Base-by-base conservation (phyloP, 2,888 invertebrate genomes). In the Suillia variegata region DNA sequence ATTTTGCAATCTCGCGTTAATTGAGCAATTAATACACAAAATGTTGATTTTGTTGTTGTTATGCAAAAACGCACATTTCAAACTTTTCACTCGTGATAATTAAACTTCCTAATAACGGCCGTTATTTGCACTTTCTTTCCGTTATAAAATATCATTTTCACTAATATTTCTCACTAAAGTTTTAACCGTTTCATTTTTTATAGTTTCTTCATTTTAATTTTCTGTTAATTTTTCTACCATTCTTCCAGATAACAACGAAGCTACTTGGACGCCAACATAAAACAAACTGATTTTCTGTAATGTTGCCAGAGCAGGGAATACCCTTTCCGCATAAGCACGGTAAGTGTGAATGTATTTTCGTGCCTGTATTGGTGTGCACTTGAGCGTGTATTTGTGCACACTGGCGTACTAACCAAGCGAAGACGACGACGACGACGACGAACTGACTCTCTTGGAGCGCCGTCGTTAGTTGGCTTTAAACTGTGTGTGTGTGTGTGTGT, bases 251-350 rank as follows among this genome's bases (percentile, higher is more conserved):
- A n/a, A 5, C n/a, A 10, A 10, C n/a, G 50, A 24, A 26, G 61
- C 52, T 59, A 34, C 56, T 57, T 52, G 34, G 42, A 26, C 59
- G 61, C 61, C 60, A 67, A 67, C 69, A 67, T 73, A 76, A 75
- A 69, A 70, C 67, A 68, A 69, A 75, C 75, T 75, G 73, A 78
- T 68, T 74, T 70, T 71, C 66, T 70, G 68, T 74, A 69, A 68
- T 70, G 73, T 70, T 71, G 68, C 67, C 71, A 68, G 69, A 64
- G 70, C 71, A 68, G 68, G 70, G 68, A 70, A 70, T 68, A 71
- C 74, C 74, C 75, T 75, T 68, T 74, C 64, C 76, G 59, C 63
- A 65, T 58, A 60, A 64, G 64, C 71, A 45, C 42, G 33, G 21
- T 74, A 12, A 26, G 51, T 47, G 17, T 34, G 56, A 64, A 67